Evolutionary conservation across 2,113 vertebrate species (phyloP), one percentile per base, ranked within the genome.

Genomic region (Macrotis lagotis): DNA sequence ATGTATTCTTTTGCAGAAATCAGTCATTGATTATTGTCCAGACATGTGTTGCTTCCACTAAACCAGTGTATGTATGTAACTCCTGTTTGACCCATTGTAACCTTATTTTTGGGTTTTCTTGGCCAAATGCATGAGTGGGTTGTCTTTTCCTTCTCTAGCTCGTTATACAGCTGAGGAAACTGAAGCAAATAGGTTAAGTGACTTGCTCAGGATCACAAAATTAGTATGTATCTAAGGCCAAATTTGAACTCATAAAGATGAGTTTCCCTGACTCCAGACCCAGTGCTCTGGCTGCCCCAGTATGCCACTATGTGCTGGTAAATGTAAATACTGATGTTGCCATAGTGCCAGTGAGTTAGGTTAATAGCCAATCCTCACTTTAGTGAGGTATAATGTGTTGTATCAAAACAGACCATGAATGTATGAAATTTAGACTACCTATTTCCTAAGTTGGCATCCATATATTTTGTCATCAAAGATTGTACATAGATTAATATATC

Each of bases 401-500:
- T 96, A 94, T 91, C 51, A 31, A 66, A 89, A 89, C 51, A 11
- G 89, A 9, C 49, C 1, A 22, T 91, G 47, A 49, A 4, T 90
- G 95, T 19, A 24, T 94, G 26, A n/a, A 66, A 0, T 51, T 26
- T 93, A 10, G 93, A 51, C 31, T 44, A 44, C 47, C 50, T 51
- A 3, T 90, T 51, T 59, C 24, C 3, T 91, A 12, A 92, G 44
- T 91, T 92, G 50, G 0, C 11, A 12, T 93, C 19, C 22, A 92
- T 26, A 31, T 25, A 25, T 47, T 94, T 55, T 26, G 47, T 88
- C n/a, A 95, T 26, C 90, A 48, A 0, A n/a, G 91, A 44, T 47
- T 94, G 88, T 22, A 26, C 26, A n/a, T 47, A 51, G 0, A 0
- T 91, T 94, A n/a, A n/a, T n/a, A n/a, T n/a, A n/a, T n/a, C n/a